phyloP scores from a whole-genome alignment of 2,797 vertebrate species.

The Sebastes elongatus region DNA sequence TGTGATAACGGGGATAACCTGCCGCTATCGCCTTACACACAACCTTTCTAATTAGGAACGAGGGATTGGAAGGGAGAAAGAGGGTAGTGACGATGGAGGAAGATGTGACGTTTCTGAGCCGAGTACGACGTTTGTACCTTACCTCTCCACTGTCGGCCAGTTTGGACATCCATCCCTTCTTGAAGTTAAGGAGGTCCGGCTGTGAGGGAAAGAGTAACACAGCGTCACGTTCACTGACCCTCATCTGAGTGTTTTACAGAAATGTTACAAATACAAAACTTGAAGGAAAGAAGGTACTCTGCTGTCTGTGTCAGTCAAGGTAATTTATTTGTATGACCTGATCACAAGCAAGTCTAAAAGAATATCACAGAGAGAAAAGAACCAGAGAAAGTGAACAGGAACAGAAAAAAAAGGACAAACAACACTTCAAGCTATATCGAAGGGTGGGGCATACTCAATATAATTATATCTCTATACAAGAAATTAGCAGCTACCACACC shows the following conservation, averaged over 20 bases:
- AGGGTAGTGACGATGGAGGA: not conserved
- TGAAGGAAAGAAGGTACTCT: not conserved
- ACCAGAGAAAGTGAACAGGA: not conserved
- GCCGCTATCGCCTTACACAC: conserved; percentile 38
- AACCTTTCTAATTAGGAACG: conserved; percentile 32
- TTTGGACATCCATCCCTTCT: conserved; percentile 99
- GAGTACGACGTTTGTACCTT: conserved; percentile 48
- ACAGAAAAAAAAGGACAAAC: not conserved
- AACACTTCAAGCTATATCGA: not conserved
- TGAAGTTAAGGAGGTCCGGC: conserved; percentile 99
- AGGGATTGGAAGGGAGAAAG: not conserved
- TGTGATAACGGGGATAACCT: conserved; percentile 30
- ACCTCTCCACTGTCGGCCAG: conserved; percentile 90
- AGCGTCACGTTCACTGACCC: not conserved
- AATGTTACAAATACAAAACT: not conserved
- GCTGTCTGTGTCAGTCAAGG: not conserved
- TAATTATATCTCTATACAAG: not conserved
- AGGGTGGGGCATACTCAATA: not conserved
- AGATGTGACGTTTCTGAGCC: not conserved
- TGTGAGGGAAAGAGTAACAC: conserved; percentile 61
- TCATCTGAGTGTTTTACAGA: not conserved
- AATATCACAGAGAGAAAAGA: not conserved
- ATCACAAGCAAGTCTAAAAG: not conserved
- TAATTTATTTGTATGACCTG: not conserved
- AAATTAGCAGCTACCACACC: not conserved